Base-by-base conservation (phyloP, 2,797 vertebrate species). In the Takifugu ocellatus region DNA sequence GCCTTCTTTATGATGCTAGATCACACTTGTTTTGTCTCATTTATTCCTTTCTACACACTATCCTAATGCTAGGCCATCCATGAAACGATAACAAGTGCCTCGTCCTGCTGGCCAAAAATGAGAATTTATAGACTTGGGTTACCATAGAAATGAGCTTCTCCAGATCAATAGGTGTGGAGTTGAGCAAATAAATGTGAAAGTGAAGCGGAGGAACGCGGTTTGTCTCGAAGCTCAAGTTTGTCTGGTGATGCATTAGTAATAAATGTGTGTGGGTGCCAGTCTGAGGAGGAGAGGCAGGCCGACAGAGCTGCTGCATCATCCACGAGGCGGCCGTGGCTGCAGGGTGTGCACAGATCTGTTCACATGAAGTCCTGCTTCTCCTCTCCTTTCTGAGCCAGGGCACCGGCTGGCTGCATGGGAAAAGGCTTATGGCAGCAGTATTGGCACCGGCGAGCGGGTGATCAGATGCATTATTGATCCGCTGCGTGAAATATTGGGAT, bases 391-490 rank as follows among this genome's bases (percentile, higher is more conserved):
- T 56, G 24, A 74, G 60, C 25, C 21, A 47, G 57, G 52, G 61
- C 55, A 25, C 11, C 8, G 59, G 57, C 49, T 45, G 54, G 45
- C 21, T 21, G 21, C 21, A 76, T 77, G 29, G 60, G 27, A 69
- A 65, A 55, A 66, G 52, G 78, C 75, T 59, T 24, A 16, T 45
- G 58, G 76, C 44, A 72, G 74, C 62, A 56, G 69, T 66, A 79
- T 63, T 65, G 63, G 65, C 71, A 79, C 59, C 69, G 70, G 58
- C 71, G 70, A 61, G 57, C 21, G 69, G 59, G 74, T 63, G 82
- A 87, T 83, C 71, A 74, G 74, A 86, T 84, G 72, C 76, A 87
- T 84, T 87, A 90, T 88, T 84, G 86, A 89, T 84, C 79, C n/a
- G 14, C 73, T 54, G 72, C 61, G 66, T 84, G 70, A 83, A 84